Conservation (phyloP, 2,797 vertebrate species). For the Caiman crocodilus region DNA sequence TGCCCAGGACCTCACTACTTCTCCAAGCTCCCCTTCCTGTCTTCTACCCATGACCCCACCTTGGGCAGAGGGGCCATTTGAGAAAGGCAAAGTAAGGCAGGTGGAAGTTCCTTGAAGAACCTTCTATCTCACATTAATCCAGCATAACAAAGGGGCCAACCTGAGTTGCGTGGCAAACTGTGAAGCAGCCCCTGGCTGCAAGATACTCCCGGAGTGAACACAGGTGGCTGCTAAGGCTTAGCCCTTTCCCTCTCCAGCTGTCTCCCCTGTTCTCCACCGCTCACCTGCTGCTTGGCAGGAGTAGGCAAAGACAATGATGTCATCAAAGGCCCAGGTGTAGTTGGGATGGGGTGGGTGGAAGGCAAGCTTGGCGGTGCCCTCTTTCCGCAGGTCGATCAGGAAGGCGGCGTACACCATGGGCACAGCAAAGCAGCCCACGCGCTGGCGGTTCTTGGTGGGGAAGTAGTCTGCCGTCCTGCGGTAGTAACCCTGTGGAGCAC, state of each 20-base stretch:
- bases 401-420: slow-evolving; percentile 96
- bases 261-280: not conserved
- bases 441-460: slow-evolving; percentile 93
- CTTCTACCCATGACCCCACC: not conserved
- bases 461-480: slow-evolving; percentile 95
- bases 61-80: not conserved
- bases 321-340: slow-evolving; percentile 96
- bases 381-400: slow-evolving; percentile 89
- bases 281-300: slow-evolving; percentile 91
- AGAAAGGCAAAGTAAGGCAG: not conserved
- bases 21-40: accelerated
- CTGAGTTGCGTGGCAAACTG: not conserved
- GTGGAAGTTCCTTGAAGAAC: not conserved
- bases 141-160: not conserved
- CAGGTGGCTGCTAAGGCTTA: not conserved
- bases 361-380: slow-evolving; percentile 85
- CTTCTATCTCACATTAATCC: not conserved
- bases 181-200: not conserved
- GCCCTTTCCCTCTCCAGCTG: not conserved
- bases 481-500: slow-evolving; percentile 89
- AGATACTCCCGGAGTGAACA: not conserved
- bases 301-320: slow-evolving; percentile 96
- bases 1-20: too few species aligned
- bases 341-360: slow-evolving; percentile 93
- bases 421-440: slow-evolving; percentile 89